These are phyloP conservation scores for Sebastes trivittatus DNA, from an alignment of 2,797 vertebrate species.

Conservation along the genomic window DNA sequence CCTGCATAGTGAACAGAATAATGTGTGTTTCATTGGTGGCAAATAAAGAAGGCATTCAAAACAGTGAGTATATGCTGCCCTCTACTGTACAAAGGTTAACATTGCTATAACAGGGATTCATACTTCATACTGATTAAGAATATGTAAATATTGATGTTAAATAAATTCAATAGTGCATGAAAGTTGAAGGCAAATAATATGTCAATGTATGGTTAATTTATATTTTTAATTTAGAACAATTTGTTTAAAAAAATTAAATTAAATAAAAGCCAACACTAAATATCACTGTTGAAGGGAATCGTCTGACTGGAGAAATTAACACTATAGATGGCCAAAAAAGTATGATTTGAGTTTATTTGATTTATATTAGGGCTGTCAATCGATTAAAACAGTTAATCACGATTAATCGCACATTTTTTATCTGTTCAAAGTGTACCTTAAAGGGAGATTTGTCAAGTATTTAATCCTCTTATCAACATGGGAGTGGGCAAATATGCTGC, in stretches of 20 bases:
- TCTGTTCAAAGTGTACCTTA: no score
- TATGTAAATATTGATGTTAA: neutral
- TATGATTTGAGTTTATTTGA: no score
- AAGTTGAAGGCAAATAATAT: neutral
- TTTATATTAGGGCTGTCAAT: no score
- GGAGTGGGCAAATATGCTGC: no score
- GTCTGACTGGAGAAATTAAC: neutral
- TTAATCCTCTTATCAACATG: no score
- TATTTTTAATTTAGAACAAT: no score
- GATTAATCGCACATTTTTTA: no score
- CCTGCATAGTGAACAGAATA: no score
- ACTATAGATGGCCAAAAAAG: no score
- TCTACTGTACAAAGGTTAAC: conserved; percentile 33
- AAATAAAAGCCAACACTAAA: neutral
- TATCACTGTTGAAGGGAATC: neutral
- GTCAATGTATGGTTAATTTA: neutral
- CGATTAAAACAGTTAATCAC: no score
- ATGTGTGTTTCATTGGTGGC: neutral
- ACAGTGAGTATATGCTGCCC: conserved; percentile 33
- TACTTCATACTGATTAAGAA: neutral
- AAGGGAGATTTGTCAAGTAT: no score
- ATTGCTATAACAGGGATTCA: neutral
- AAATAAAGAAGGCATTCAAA: neutral
- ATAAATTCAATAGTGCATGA: neutral
- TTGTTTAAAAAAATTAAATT: neutral